These are phyloP conservation scores for Condylura cristata DNA, from an alignment of 2,113 vertebrate species.

Conservation along the genomic window DNA sequence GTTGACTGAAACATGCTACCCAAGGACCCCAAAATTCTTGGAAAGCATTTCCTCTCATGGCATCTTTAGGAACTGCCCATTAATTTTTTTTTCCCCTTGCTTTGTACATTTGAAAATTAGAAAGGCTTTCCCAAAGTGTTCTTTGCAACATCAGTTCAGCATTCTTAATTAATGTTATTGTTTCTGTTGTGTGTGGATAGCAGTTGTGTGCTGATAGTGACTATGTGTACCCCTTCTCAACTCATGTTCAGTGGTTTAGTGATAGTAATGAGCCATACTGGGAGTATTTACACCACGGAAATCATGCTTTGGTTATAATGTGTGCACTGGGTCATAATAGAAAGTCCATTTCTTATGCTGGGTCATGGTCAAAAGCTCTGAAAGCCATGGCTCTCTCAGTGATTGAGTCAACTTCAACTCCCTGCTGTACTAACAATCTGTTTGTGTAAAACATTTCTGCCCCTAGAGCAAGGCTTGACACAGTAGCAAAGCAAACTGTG, in stretches of 20 bases:
- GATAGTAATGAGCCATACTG: not conserved
- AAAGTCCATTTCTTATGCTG: constrained; percentile 31
- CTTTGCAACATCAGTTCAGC: not conserved
- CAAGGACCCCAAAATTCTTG: not conserved
- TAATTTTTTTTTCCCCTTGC: not conserved
- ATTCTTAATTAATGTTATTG: not conserved
- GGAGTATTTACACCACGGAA: not conserved
- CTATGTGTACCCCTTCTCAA: not conserved
- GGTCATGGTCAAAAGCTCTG: constrained; percentile 31
- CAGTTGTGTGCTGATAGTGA: not conserved
- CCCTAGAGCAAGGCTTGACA: constrained; percentile 8
- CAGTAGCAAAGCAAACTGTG: not conserved
- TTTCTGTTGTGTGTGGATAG: not conserved
- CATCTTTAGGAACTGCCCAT: not conserved
- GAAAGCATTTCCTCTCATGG: too few species aligned
- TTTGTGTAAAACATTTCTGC: constrained; percentile 43
- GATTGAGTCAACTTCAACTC: constrained; percentile 40
- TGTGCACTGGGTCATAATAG: not conserved
- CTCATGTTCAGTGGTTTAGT: not conserved
- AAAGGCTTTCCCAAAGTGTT: not conserved
- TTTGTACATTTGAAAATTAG: constrained; percentile 15
- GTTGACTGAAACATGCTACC: not conserved
- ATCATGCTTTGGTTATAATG: not conserved
- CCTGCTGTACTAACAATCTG: not conserved
- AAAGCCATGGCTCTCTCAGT: not conserved